Evolutionary conservation across 2,113 vertebrate genomes (phyloP), one percentile per base, ranked within the genome.

Genomic region (Onychostruthus taczanowskii): DNA sequence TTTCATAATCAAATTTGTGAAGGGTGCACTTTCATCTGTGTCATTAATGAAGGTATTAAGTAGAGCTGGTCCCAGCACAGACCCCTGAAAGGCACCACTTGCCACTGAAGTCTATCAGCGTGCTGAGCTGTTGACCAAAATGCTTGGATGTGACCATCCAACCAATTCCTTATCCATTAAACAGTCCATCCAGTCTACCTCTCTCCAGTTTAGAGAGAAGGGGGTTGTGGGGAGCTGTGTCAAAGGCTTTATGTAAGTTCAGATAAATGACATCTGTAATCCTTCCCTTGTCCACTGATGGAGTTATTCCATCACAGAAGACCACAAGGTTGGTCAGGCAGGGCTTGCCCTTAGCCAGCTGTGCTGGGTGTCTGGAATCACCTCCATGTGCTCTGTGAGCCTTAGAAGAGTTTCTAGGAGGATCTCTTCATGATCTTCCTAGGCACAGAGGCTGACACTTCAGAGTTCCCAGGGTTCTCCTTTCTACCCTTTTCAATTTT

Each of bases 61-160:
- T 30, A 46, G 10, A 44, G 6, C 23, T 20, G 13, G n/a, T 55
- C n/a, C 28, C 16, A 56, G 4, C 23, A 47, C 4, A 56, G 23
- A 64, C 2, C 69, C 4, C 15, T n/a, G 23, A 12, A 16, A 27
- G 9, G 15, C 12, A 18, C 11, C 18, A 31, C 10, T 74, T 47
- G 41, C n/a, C 41, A 41, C 39, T 70, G 39, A 53, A n/a, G 18
- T 39, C 12, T 28, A 55, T 30, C 7, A 22, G 28, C 4, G 3
- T 10, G 39, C 28, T 55, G 41, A 30, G 20, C 12, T 39, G 35
- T 39, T 70, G 23, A 23, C 28, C 19, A 39, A 16, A 39, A 16
- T 1, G 3, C n/a, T 30, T 0, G 0, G 41, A n/a, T 87, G 16
- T 28, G 47, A 39, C 19, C 8, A 1, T 47, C 16, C 55, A 19